phyloP scores from a whole-genome alignment of 2,797 vertebrate species.

The Bovichtus variegatus region DNA sequence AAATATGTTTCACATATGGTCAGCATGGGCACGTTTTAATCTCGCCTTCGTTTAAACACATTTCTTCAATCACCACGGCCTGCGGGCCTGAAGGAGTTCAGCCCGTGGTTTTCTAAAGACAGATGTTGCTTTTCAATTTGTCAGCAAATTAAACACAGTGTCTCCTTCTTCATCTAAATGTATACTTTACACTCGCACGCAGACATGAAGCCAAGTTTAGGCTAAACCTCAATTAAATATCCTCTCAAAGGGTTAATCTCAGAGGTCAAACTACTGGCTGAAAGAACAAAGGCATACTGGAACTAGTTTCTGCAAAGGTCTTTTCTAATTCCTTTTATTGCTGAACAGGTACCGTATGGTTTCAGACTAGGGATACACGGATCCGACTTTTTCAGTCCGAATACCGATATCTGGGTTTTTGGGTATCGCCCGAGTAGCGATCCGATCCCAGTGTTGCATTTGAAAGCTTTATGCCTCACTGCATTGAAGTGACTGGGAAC shows the following conservation, averaged over 20 bases:
- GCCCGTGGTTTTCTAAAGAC: background rate
- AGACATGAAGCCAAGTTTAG: constrained; percentile 16
- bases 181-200: background rate
- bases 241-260: constrained; percentile 60
- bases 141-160: constrained; percentile 13
- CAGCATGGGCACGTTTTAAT: constrained; percentile 50
- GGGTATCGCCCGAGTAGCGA: too few species aligned
- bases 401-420: too few species aligned
- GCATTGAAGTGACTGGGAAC: too few species aligned
- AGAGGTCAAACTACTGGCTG: constrained; percentile 55
- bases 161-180: constrained; percentile 6
- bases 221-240: constrained; percentile 31
- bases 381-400: too few species aligned
- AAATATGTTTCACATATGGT: constrained; percentile 65
- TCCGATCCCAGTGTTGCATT: too few species aligned
- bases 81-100: background rate
- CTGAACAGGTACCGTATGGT: background rate
- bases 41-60: constrained; percentile 56
- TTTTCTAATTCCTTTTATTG: background rate
- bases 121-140: constrained; percentile 21
- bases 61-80: constrained; percentile 36
- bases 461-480: too few species aligned
- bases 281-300: constrained; percentile 48
- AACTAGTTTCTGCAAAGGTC: background rate
- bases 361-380: background rate